Conservation (phyloP, 2,888 invertebrate species). For the Parasteatoda lunata region DNA sequence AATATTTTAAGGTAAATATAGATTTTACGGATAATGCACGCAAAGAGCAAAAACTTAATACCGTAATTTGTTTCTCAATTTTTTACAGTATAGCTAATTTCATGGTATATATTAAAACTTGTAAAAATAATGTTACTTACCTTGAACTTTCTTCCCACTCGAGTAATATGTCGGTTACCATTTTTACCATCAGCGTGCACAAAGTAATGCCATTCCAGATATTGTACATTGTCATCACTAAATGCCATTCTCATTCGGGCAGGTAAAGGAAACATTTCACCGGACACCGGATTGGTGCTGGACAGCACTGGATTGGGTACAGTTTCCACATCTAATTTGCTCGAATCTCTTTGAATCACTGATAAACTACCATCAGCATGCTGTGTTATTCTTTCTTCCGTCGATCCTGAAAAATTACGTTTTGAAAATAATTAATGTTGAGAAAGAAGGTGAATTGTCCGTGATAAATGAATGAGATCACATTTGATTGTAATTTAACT, state of each 20-base stretch:
- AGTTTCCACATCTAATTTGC: constrained; percentile 69
- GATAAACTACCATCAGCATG: constrained; percentile 59
- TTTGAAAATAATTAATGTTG: not conserved
- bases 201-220: constrained; percentile 75
- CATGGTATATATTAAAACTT: not conserved
- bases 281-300: constrained; percentile 66
- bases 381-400: constrained; percentile 65
- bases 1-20: too few species aligned
- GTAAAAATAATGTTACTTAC: constrained; percentile 13
- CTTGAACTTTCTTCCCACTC: constrained; percentile 66
- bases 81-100: not conserved
- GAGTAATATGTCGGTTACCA: constrained; percentile 51
- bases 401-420: constrained; percentile 35
- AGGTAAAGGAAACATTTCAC: constrained; percentile 69
- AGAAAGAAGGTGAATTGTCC: too few species aligned
- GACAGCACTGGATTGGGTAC: constrained; percentile 68
- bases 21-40: too few species aligned
- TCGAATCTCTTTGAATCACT: constrained; percentile 65
- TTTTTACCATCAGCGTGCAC: constrained; percentile 72
- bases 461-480: too few species aligned
- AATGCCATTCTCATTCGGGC: constrained; percentile 67
- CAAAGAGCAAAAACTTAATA: too few species aligned
- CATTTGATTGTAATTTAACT: too few species aligned
- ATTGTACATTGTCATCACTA: constrained; percentile 72
- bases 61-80: not conserved